These are phyloP conservation scores for Myiotriccus ornatus DNA, from an alignment of 2,797 vertebrate species.

Conservation along the genomic window DNA sequence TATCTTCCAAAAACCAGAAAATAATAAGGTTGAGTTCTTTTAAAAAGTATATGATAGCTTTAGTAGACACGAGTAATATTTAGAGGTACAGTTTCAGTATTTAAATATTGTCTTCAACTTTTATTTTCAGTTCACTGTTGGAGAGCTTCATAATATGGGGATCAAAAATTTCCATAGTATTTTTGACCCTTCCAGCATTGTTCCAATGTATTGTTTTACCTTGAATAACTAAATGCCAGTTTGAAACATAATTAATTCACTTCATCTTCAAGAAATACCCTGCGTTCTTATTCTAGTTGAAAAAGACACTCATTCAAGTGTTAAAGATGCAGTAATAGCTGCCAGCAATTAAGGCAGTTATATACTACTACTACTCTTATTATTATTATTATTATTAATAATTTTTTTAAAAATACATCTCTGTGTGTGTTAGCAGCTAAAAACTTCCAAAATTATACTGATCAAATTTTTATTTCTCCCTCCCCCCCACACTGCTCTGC, in stretches of 20 bases:
- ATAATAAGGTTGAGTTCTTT: not conserved
- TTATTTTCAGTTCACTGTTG: not conserved
- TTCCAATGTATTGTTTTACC: not conserved
- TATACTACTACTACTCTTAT: not conserved
- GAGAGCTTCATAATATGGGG: not conserved
- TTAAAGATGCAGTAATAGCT: not conserved
- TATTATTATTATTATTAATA: not conserved
- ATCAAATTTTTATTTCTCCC: too few relatives aligned
- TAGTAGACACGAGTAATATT: not conserved
- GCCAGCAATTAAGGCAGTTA: not conserved
- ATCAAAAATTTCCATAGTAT: not conserved
- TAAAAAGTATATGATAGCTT: not conserved
- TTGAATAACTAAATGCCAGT: not conserved
- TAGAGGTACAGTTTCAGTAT: not conserved
- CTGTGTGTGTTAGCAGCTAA: not conserved
- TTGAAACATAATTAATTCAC: not conserved
- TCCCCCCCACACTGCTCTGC: accelerated
- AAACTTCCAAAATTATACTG: not conserved
- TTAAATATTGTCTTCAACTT: not conserved
- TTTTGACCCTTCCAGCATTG: not conserved
- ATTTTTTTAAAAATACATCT: not conserved
- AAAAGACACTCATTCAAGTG: not conserved
- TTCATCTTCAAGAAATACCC: not conserved
- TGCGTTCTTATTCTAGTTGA: not conserved
- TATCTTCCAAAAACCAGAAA: not conserved